Evolutionary conservation across 2,888 invertebrate genomes (phyloP), one percentile per base, ranked within the genome.

Genomic region (Endomychus coccineus): DNA sequence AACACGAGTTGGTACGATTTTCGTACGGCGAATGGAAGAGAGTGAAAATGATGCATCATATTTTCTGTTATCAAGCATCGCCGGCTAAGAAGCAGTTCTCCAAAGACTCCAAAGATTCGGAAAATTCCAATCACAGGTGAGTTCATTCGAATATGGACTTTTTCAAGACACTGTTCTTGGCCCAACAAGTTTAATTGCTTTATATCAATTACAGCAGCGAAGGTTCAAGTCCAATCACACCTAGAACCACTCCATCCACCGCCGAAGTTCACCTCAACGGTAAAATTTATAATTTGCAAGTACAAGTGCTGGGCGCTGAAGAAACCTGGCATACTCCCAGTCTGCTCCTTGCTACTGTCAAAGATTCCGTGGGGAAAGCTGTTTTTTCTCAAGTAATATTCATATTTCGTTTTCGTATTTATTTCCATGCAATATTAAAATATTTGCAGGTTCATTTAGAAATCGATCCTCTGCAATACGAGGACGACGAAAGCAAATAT

Each of bases 241-340:
- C 64, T 3, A 44, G 62, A 25, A n/a, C n/a, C n/a, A 66, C 65
- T 10, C 66, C 66, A 3, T 62, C 65, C 3, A 54, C 52, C 2
- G 66, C 66, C 2, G 65, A 66, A 40, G 55, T 67, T 17, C 56
- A 61, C 37, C 64, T 65, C 36, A 58, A 56, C 37, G 80, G 79
- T 32, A 74, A 74, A 40, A 71, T 71, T 2, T 82, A 86, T 56
- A 78, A 77, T 47, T 65, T 88, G 43, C 78, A 83, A 50, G 82
- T 88, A 4, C 77, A 83, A 56, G 79, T 87, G 16, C 66, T 88
- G 39, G 87, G 86, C 1, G 80, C 81, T 0, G 88, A 88, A 55
- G 87, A 88, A 61, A 88, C 86, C 0, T 88, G 88, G 87, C 82
- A 87, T 36, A 87, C 87, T 0, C 88, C 88, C 1, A 86, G 86